Evolutionary conservation across 2,797 vertebrate species (phyloP).

Genomic region (Anomalospiza imberbis): DNA sequence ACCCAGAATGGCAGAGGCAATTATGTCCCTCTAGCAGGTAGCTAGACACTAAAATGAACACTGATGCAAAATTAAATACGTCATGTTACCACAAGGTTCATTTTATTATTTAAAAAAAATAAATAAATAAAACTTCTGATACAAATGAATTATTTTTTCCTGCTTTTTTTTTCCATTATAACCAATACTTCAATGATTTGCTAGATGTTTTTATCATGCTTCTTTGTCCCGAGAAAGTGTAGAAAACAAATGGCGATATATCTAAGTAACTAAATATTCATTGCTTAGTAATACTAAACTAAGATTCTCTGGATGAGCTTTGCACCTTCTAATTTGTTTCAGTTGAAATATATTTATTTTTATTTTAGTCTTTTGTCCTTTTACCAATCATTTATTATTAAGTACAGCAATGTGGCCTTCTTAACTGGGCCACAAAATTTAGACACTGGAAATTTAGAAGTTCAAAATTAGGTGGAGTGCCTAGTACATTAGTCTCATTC

Average conservation of each 20-base stretch:
- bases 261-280: background rate
- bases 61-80: background rate
- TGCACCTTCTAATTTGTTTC: background rate
- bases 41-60: background rate
- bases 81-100: background rate
- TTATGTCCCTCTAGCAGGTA: background rate
- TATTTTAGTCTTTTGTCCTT: background rate
- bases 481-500: background rate
- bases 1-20: background rate
- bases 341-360: background rate
- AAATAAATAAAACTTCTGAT: accelerated
- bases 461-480: background rate
- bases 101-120: background rate
- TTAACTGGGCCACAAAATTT: background rate
- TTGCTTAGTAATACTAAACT: background rate
- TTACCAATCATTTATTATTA: background rate
- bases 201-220: background rate
- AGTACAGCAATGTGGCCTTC: background rate
- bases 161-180: background rate
- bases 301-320: background rate
- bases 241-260: background rate
- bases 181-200: background rate
- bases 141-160: background rate
- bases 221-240: background rate
- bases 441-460: background rate